Evolutionary conservation across 2,113 vertebrate species (phyloP).

Genomic region (Phylloscopus trochiloides): DNA sequence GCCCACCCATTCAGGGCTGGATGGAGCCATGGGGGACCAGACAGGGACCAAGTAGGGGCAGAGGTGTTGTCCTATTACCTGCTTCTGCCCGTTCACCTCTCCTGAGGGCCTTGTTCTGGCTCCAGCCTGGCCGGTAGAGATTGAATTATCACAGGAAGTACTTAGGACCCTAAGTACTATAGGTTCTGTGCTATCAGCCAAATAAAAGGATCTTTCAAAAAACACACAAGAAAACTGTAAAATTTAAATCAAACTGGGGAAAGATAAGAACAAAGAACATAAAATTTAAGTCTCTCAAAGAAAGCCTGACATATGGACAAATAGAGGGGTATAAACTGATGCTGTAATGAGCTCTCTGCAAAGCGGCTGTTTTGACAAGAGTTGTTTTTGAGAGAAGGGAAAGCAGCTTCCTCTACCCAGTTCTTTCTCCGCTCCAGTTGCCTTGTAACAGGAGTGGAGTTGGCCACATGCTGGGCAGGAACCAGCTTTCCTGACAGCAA

Average conservation of each 20-base stretch:
- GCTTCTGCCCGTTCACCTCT: background rate
- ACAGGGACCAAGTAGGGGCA: background rate
- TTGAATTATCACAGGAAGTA: background rate
- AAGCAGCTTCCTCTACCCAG: background rate
- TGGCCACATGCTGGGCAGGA: background rate
- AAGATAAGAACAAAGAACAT: background rate
- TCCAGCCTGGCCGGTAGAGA: background rate
- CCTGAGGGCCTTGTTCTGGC: background rate
- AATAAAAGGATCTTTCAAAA: background rate
- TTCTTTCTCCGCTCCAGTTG: background rate
- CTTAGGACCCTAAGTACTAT: background rate
- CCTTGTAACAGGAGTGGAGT: background rate
- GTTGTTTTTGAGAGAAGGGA: background rate
- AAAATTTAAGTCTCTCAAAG: background rate
- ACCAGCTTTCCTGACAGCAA: background rate
- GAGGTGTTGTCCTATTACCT: background rate
- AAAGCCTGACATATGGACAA: background rate
- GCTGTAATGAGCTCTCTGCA: constrained; percentile 8
- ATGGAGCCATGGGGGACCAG: background rate
- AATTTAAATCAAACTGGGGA: background rate
- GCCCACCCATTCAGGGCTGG: background rate
- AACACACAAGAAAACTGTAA: background rate
- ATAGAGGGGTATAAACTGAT: background rate
- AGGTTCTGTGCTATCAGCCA: background rate
- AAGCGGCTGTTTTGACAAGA: constrained; percentile 22